Base-by-base conservation (phyloP, 2,888 invertebrate species). In the Drymonia ruficornis region DNA sequence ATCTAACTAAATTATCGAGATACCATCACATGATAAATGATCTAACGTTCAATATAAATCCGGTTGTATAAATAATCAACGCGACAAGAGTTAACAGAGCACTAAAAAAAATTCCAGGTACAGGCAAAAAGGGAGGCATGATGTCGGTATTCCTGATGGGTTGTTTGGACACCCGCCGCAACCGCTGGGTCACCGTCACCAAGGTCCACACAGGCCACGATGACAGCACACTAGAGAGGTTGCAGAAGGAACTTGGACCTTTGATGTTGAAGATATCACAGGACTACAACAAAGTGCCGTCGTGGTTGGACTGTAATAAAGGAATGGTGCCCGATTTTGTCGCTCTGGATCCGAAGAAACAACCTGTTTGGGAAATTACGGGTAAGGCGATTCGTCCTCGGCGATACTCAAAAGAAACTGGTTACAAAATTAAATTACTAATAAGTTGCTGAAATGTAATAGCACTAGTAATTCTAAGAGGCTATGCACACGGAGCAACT, bases 111-210 rank as follows among this genome's bases (percentile, higher is more conserved):
- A 63, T 80, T 83, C 6, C 78, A 93, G 93, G 93, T 47, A 97
- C 97, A 0, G 98, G 98, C 3, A 96, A 96, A 73, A 97, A 97
- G 86, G 97, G 98, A 44, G 98, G 98, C 0, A 95, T 97, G 93
- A 96, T 98, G 95, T 98, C 98, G 3, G 96, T 98, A 45, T 99
- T 98, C 80, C 91, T 99, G 16, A 98, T 99, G 98, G 99, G 99
- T 0, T 97, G 97, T 71, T 94, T 95, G 55, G 96, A 99, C 84
- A 91, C 91, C 7, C 81, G 76, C 0, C 91, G 93, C 4, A 90
- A 90, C 45, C 90, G 93, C 49, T 99, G 97, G 96, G 95, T 96
- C 56, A 99, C 99, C 0, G 99, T 99, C 0, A 98, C 98, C 0
- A 99, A 99, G 93, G 96, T 96, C 0, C 96, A 96, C 74, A 95